phyloP scores from a whole-genome alignment of 2,797 vertebrate species.

The Acipenser ruthenus region DNA sequence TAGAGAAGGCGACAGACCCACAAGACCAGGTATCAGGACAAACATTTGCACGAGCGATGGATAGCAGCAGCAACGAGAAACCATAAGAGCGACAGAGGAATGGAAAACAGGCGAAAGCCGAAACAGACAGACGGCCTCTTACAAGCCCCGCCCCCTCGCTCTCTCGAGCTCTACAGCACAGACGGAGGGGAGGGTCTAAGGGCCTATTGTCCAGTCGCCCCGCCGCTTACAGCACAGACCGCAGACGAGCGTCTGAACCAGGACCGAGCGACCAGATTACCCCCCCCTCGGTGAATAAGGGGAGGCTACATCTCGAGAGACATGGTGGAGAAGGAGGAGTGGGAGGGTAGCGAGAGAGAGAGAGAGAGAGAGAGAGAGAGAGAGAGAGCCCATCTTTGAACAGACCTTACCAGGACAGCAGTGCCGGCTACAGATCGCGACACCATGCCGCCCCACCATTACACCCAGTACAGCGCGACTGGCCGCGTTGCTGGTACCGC shows the following conservation, averaged over 20 bases:
- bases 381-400: constrained; percentile 13
- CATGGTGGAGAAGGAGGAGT: constrained; percentile 6
- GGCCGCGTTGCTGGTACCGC: too few species aligned
- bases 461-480: too few species aligned
- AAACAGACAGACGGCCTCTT: constrained; percentile 69
- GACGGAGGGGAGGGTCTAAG: constrained; percentile 42
- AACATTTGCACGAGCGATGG: constrained; percentile 19
- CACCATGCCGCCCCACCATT: not conserved
- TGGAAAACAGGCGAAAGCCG: not conserved
- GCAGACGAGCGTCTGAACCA: constrained; percentile 56
- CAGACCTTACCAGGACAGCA: not conserved
- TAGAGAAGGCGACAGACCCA: too few species aligned
- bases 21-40: too few species aligned
- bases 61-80: constrained; percentile 20
- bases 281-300: constrained; percentile 18
- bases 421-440: not conserved
- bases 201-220: constrained; percentile 65
- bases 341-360: constrained; percentile 24
- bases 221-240: constrained; percentile 93
- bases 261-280: constrained; percentile 49
- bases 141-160: constrained; percentile 64
- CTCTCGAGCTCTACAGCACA: constrained; percentile 24
- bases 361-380: constrained; percentile 24
- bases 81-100: constrained; percentile 7
- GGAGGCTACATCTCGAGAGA: constrained; percentile 13